A percentile compares a stretch with the other conserved stretches of the same genome.
phyloP scores from a whole-genome alignment of 2,888 invertebrate genomes.

The Aporophyla lueneburgensis region DNA sequence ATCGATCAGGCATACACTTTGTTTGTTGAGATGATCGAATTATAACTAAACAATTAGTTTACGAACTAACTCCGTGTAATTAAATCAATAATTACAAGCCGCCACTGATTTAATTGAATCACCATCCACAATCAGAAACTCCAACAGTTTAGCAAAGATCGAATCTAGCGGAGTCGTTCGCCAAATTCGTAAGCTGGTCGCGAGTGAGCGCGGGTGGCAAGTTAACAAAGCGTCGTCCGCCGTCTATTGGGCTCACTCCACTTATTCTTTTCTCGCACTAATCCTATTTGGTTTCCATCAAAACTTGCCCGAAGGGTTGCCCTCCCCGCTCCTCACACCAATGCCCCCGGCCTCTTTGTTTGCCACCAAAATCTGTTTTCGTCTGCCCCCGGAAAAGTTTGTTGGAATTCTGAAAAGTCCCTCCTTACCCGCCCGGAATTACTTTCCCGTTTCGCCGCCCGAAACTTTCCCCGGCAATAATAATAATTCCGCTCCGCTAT shows the following conservation, averaged over 20 bases:
- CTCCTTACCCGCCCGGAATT: slow-evolving; percentile 79
- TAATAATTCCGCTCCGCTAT: slow-evolving; percentile 88
- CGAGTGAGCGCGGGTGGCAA: slow-evolving; percentile 67
- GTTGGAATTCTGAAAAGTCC: slow-evolving; percentile 83
- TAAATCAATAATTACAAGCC: slow-evolving; percentile 42
- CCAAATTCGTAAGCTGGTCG: slow-evolving; percentile 64
- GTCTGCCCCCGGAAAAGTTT: slow-evolving; percentile 85
- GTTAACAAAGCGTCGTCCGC: slow-evolving; percentile 77
- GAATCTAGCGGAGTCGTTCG: slow-evolving; percentile 61
- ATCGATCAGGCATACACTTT: neutral
- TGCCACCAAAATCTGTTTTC: slow-evolving; percentile 88
- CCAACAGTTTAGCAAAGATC: slow-evolving; percentile 75
- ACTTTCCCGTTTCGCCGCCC: slow-evolving; percentile 86
- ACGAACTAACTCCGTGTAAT: slow-evolving; percentile 42
- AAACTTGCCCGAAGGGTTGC: slow-evolving; percentile 87
- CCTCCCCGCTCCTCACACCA: slow-evolving; percentile 64
- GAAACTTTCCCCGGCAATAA: slow-evolving; percentile 87
- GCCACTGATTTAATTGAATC: slow-evolving; percentile 63
- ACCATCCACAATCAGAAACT: slow-evolving; percentile 69
- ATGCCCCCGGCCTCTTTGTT: slow-evolving; percentile 79
- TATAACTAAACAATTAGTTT: slow-evolving; percentile 9
- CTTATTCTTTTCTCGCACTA: slow-evolving; percentile 87
- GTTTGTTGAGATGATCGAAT: neutral
- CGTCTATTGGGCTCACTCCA: slow-evolving; percentile 80
- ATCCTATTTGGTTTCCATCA: slow-evolving; percentile 90